Conservation (phyloP, 2,888 invertebrate species). For the Nephrotoma flavescens region DNA sequence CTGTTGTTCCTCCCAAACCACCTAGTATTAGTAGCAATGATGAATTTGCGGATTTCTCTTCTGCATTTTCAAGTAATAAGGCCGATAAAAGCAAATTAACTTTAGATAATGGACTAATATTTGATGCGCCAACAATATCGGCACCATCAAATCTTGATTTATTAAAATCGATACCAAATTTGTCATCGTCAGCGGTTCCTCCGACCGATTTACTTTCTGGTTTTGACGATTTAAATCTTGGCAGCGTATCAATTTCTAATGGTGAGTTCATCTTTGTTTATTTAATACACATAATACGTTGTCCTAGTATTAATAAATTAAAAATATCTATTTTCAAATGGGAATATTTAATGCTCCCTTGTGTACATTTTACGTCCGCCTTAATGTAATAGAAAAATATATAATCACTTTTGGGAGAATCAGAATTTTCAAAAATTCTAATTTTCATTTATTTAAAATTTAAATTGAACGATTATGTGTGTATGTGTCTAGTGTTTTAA, state of each 20-base stretch:
- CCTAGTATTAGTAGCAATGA: conserved; percentile 28
- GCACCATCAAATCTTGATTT: conserved; percentile 5
- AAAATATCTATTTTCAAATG: background rate
- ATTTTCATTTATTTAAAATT: background rate
- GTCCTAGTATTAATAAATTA: background rate
- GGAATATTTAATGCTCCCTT: background rate
- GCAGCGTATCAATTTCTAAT: conserved; percentile 26
- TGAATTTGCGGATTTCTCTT: conserved; percentile 70
- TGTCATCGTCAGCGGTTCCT: conserved; percentile 13
- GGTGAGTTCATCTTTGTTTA: conserved; percentile 21
- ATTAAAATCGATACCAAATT: conserved; percentile 16
- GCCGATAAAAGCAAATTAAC: conserved; percentile 12
- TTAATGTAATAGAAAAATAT: background rate
- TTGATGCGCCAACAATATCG: background rate
- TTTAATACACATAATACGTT: background rate
- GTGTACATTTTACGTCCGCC: background rate
- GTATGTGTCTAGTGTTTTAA: background rate
- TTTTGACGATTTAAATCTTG: conserved; percentile 31
- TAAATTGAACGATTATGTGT: background rate
- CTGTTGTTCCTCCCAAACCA: background rate
- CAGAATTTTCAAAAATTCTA: background rate
- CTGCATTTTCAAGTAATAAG: conserved; percentile 41
- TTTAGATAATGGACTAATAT: conserved; percentile 2
- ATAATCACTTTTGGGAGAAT: background rate
- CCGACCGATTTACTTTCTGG: conserved; percentile 35